A percentile compares a stretch with the other conserved stretches of the same genome.
These are phyloP conservation scores for Micropoecilia bifurca DNA, from an alignment of 2,797 vertebrate species.

Conservation along the genomic window DNA sequence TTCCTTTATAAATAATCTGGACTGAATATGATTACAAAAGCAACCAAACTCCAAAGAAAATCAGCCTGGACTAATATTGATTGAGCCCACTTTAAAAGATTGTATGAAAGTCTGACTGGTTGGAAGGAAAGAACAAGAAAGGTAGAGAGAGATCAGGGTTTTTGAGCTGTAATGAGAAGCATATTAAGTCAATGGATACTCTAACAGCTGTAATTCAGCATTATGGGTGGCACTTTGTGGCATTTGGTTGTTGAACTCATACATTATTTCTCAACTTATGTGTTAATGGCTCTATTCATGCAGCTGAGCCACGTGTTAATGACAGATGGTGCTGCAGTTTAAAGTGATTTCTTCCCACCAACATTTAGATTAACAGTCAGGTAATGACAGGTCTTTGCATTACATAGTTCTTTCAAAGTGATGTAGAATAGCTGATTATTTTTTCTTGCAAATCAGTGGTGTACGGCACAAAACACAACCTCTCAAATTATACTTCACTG, in stretches of 20 bases:
- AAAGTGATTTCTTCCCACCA: constrained; percentile 2
- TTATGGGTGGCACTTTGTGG: neutral
- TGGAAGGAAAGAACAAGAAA: neutral
- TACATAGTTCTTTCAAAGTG: neutral
- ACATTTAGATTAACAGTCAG: neutral
- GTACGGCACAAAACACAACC: neutral
- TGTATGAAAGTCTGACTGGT: neutral
- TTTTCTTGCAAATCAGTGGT: constrained; percentile 19
- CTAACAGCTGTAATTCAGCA: neutral
- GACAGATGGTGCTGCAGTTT: constrained; percentile 17
- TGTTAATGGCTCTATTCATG: constrained; percentile 1
- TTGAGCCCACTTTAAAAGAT: neutral
- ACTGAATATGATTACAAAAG: neutral
- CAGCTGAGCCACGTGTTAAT: constrained; percentile 10
- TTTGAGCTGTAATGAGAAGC: neutral
- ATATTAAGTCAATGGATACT: neutral
- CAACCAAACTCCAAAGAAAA: neutral
- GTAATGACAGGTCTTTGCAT: constrained; percentile 18
- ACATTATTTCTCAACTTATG: neutral
- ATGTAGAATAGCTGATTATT: neutral
- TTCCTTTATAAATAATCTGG: neutral
- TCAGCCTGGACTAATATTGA: neutral
- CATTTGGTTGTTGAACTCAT: neutral
- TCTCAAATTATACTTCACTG: neutral
- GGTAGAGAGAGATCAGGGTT: neutral